Evolutionary conservation across 2,113 vertebrate species (phyloP), one percentile per base, ranked within the genome.

Genomic region (Peucedramus taeniatus): DNA sequence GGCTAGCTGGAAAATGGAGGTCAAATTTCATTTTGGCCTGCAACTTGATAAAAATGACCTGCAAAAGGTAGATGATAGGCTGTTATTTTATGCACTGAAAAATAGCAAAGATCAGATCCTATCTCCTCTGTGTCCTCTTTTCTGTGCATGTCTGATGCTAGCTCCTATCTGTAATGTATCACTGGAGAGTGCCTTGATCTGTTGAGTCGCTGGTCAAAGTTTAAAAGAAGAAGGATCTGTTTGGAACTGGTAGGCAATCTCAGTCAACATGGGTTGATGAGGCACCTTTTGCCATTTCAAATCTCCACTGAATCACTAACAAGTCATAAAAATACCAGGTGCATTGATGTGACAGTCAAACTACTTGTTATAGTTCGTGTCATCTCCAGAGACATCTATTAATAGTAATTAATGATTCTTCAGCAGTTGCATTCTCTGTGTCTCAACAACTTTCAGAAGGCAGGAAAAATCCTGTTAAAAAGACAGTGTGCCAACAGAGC

Each of bases 71-170:
- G 95, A 94, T 98, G 98, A 96, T 96, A 98, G 96, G 96, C 96
- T 98, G 98, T 97, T 98, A 98, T 97, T 98, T 98, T 98, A 98
- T 98, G 96, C 97, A 94, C 92, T 94, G 92, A 96, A 96, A 98
- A 98, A 97, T 71, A 95, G 94, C 83, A 96, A 97, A 96, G 97
- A 97, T 97, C 95, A 95, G 94, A 94, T 94, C 77, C 86, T 93
- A 28, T 89, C 95, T 97, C 74, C 69, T 82, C 19, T 7, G 7
- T 56, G 57, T 94, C 91, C 92, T 95, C 51, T 69, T 91, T 77
- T 66, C 90, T 81, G 83, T 95, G 86, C 66, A 56, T 79, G 68
- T 91, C 85, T 89, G 88, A 89, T 80, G 64, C 57, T 66, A 65
- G 80, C 76, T 95, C 83, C 83, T 91, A 39, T 97, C 80, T 27